Base-by-base conservation (phyloP, 2,113 vertebrate species). In the Muntiacus reevesi region DNA sequence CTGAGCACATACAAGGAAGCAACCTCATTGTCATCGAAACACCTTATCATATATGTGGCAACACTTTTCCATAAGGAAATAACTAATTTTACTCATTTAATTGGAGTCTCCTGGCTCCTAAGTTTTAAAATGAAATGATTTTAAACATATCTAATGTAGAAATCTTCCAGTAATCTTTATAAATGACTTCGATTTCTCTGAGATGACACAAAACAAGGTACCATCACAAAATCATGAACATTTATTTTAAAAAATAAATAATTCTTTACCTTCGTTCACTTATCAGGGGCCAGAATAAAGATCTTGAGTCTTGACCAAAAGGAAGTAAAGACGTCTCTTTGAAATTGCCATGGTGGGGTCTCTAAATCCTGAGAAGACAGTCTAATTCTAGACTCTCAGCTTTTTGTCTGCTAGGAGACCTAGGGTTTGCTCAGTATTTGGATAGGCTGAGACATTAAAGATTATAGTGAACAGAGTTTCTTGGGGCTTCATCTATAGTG, bases 91-190 rank as follows among this genome's bases (percentile, higher is more conserved):
- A 64, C 0, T 27, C 23, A n/a, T 82, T 91, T 76, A 71, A 89
- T 40, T 76, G 25, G 27, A 87, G 19, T 36, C 25, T 92, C 50
- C 10, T 93, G 30, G 27, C 33, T 76, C 43, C 14, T 88, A 84
- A 85, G 6, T 78, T 96, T 97, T 91, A 90, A 93, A 96, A 84
- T 87, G 47, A 93, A 92, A 87, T 86, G 52, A 74, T 33, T 45
- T 94, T 85, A 71, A 89, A 94, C 91, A 28, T 78, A 87, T 19
- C 36, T 50, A 86, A 45, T 33, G 9, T 54, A 27, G 11, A 96
- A 76, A 86, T 43, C 28, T 71, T 76, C 85, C n/a, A 93, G 50
- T 60, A 81, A 62, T 91, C 57, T 67, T 78, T 25, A 47, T 6
- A 78, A 40, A 57, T 79, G 64, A 64, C 45, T 64, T 28, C 83